Evolutionary conservation across 2,113 vertebrate species (phyloP).

Genomic region (Pipra filicauda): DNA sequence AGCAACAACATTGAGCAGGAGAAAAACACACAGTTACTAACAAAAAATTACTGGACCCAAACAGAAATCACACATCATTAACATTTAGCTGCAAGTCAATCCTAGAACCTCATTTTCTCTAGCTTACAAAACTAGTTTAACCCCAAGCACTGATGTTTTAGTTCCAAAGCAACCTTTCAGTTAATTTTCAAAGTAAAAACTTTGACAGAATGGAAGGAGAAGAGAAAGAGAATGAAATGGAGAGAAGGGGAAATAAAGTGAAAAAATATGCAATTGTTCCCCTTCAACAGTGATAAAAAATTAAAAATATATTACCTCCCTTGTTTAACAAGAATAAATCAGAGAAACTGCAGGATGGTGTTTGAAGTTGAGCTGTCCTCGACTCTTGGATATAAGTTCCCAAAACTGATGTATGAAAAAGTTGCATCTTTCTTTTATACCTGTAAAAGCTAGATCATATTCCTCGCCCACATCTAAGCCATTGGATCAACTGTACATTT

Average conservation of each 20-base stretch:
- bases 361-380: conserved; percentile 6
- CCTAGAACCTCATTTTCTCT: not conserved
- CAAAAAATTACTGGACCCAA: not conserved
- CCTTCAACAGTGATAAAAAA: not conserved
- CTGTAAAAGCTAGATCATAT: conserved; percentile 14
- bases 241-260: not conserved
- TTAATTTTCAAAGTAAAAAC: not conserved
- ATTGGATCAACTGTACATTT: conserved; percentile 75
- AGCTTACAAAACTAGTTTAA: not conserved
- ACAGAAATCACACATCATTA: not conserved
- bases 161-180: not conserved
- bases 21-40: not conserved
- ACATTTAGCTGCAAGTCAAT: not conserved
- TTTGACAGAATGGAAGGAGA: not conserved
- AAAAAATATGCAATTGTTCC: not conserved
- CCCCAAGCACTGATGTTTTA: not conserved
- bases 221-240: not conserved
- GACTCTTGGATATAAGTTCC: not conserved
- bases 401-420: conserved; percentile 25
- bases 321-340: conserved; percentile 20
- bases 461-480: conserved; percentile 68
- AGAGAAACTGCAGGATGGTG: conserved; percentile 39
- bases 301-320: conserved; percentile 64
- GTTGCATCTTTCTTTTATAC: conserved; percentile 71
- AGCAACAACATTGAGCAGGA: not conserved